phyloP scores from a whole-genome alignment of 2,113 vertebrate genomes.

The Ochotona princeps region DNA sequence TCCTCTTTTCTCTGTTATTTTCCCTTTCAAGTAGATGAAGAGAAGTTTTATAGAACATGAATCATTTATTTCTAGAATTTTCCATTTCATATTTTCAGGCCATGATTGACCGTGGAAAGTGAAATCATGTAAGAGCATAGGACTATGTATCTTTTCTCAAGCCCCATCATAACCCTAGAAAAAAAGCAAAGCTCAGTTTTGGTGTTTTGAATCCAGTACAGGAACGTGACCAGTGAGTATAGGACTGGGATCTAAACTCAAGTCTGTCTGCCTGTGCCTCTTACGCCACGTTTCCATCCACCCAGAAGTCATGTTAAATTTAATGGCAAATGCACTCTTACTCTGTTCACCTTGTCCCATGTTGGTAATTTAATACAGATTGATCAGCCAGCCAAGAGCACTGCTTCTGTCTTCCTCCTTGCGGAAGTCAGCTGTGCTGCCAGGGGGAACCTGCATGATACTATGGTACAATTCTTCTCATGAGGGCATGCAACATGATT shows the following conservation, averaged over 20 bases:
- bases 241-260: neutral
- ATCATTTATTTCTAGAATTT: neutral
- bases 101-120: neutral
- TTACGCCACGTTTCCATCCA: neutral
- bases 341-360: neutral
- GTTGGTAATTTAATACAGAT: constrained; percentile 8
- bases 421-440: neutral
- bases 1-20: too few relatives aligned
- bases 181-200: neutral
- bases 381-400: neutral
- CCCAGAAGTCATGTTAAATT: neutral
- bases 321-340: neutral
- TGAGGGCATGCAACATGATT: neutral
- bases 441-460: neutral
- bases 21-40: too few relatives aligned
- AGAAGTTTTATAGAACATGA: too few relatives aligned
- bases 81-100: neutral
- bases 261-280: neutral
- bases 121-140: neutral
- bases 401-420: neutral
- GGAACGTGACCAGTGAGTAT: neutral
- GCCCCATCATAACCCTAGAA: neutral
- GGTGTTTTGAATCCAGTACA: neutral
- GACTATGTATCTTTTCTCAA: neutral
- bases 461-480: neutral